Percentiles rank a stretch among this genome's conserved stretches.
These are phyloP conservation scores for Nyctalus aviator DNA, from an alignment of 2,797 vertebrate species.

Conservation along the genomic window DNA sequence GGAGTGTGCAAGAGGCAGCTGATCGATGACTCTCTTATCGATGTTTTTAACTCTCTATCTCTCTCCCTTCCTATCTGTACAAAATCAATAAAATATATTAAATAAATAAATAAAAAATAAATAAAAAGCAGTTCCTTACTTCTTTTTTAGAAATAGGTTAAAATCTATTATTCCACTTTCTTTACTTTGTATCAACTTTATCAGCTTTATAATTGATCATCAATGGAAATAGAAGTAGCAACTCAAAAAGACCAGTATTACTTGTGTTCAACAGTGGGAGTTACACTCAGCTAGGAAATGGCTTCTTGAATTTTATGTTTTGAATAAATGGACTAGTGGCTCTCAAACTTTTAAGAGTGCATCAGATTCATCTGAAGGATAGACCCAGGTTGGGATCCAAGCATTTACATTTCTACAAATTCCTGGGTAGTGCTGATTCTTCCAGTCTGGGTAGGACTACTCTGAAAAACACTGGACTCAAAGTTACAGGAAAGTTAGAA, in stretches of 20 bases:
- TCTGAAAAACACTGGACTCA: not conserved
- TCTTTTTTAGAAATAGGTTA: not conserved
- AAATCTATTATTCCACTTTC: slow-evolving; percentile 10
- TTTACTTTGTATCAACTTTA: not conserved
- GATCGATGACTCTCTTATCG: too few relatives aligned
- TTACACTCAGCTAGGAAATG: not conserved
- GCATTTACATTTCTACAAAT: not conserved
- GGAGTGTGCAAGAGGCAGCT: too few relatives aligned
- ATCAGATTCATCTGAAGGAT: not conserved
- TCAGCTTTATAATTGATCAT: not conserved
- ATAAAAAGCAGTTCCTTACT: not conserved
- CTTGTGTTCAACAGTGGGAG: not conserved
- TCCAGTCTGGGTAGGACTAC: not conserved
- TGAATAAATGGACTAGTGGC: not conserved
- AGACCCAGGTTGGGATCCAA: not conserved
- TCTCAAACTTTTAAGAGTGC: not conserved
- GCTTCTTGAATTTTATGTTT: not conserved
- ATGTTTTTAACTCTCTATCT: too few relatives aligned
- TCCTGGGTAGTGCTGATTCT: not conserved
- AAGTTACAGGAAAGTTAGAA: slow-evolving; percentile 1
- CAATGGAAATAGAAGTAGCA: not conserved
- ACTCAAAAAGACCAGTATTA: not conserved
- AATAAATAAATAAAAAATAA: not conserved
- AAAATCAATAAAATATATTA: too few relatives aligned
- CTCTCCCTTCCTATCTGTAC: too few relatives aligned